Conservation (phyloP, 2,888 invertebrate genomes). For the Ormyrus rosae region DNA sequence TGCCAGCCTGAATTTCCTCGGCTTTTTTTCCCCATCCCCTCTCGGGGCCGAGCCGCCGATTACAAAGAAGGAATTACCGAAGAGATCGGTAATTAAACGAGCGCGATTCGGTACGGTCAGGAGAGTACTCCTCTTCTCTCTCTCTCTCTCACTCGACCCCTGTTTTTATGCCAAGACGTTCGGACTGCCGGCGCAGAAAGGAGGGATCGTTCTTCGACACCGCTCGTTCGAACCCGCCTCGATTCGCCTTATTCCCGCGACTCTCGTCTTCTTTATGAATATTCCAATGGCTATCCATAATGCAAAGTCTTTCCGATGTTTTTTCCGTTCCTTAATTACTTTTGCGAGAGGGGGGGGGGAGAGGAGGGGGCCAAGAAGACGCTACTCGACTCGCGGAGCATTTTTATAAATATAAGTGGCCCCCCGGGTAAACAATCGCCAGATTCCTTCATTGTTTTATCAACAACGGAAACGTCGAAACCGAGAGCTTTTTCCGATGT, state of each 20-base stretch:
- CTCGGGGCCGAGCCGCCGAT: conserved; percentile 38
- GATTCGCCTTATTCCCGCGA: conserved; percentile 39
- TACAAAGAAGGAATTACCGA: conserved; percentile 68
- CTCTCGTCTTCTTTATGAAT: conserved; percentile 56
- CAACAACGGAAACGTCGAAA: too few species aligned
- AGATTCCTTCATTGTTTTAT: neutral
- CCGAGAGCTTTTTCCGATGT: too few species aligned
- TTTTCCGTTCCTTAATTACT: conserved; percentile 54
- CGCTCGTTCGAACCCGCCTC: conserved; percentile 28
- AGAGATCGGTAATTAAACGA: conserved; percentile 66
- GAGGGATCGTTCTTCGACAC: neutral
- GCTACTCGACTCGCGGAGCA: conserved; percentile 4
- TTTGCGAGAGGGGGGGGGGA: conserved; percentile 33
- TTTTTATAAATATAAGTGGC: conserved; percentile 24
- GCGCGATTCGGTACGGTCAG: conserved; percentile 37
- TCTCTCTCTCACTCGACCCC: neutral
- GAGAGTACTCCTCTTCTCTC: neutral
- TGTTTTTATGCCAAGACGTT: conserved; percentile 50
- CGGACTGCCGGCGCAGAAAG: neutral
- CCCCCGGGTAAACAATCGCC: conserved; percentile 17
- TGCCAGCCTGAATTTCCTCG: conserved; percentile 56
- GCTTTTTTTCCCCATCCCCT: conserved; percentile 42
- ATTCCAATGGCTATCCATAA: conserved; percentile 57
- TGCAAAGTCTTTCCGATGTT: conserved; percentile 48
- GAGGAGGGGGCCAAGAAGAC: neutral